Conservation (phyloP, 2,888 invertebrate species). For the Crematogaster levior region DNA sequence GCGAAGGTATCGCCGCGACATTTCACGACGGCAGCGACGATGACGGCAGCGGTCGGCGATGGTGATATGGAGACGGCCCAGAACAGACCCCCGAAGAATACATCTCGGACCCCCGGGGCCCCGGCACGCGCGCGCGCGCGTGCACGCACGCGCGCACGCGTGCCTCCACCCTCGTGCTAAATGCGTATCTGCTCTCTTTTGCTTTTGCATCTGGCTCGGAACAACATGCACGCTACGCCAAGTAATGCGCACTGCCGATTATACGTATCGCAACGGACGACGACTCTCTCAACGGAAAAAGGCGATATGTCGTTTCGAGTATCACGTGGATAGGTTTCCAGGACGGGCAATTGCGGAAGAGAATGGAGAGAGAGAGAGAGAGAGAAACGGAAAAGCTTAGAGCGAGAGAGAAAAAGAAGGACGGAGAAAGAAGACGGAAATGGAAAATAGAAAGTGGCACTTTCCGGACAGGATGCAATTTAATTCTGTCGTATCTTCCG, state of each 20-base stretch:
- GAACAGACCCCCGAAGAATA: slow-evolving; percentile 30
- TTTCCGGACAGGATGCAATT: not conserved
- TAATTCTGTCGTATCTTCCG: not conserved
- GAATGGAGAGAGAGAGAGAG: not conserved
- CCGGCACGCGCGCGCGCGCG: not conserved
- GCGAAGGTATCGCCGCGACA: slow-evolving; percentile 23
- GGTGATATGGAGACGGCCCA: too few relatives aligned
- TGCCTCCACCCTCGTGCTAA: slow-evolving; percentile 8
- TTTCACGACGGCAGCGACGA: not conserved
- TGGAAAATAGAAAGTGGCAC: not conserved
- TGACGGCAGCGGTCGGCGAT: slow-evolving; percentile 1
- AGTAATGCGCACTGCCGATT: slow-evolving; percentile 62
- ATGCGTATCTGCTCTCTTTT: slow-evolving; percentile 37
- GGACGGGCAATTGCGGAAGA: not conserved
- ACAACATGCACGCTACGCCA: slow-evolving; percentile 70
- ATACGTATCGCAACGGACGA: slow-evolving; percentile 37
- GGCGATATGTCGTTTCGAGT: slow-evolving; percentile 5
- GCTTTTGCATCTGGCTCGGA: slow-evolving; percentile 22
- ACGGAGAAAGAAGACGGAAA: slow-evolving; percentile 9
- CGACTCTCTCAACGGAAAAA: slow-evolving; percentile 49
- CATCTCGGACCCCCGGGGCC: not conserved
- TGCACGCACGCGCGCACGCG: not conserved
- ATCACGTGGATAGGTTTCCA: slow-evolving; percentile 12
- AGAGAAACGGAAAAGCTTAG: not conserved
- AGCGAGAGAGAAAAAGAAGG: not conserved